Evolutionary conservation across 2,888 invertebrate genomes (phyloP), one percentile per base, ranked within the genome.

Genomic region (Diplazon laetatorius): DNA sequence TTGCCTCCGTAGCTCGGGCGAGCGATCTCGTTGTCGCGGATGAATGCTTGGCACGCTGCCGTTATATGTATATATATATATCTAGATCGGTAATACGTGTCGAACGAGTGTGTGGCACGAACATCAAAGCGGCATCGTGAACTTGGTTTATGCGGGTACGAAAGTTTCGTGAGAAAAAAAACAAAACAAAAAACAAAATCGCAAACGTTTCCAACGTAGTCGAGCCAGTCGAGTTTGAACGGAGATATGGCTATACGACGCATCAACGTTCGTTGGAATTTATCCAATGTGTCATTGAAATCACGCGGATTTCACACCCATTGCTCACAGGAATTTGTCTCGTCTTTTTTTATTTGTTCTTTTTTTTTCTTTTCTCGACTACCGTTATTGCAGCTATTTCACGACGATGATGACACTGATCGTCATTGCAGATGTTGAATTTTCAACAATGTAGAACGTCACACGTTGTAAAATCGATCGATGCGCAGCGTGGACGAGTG

Each of bases 81-180:
- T 30, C 30, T 30, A 30, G 4, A 30, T 30, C 30, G 2, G n/a
- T 30, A 2, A 30, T 30, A 2, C 6, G 6, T 30, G 30, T 39
- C 18, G 39, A 73, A 68, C 30, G 52, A 25, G 37, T 25, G 37
- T 25, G 25, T 20, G 5, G 20, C 62, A 35, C 20, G 37, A 62
- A 72, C 66, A 71, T 76, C 71, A 76, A 76, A 76, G 70, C 59
- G 46, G 44, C n/a, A 62, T 62, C 60, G 55, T 55, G 52, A 72
- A 46, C 25, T 72, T 72, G 37, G 4, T 66, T 76, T 66, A 68
- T 52, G 44, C 5, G 18, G 22, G 46, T 66, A 30, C 46, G 25
- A 5, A 62, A 10, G 22, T 55, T 70, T 65, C 18, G 63, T 70
- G 70, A 35, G 48, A 65, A 65, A 59, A 65, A 44, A 3, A 48